These are phyloP conservation scores for Blennius ocellaris DNA, from an alignment of 2,113 vertebrate species.

Conservation along the genomic window DNA sequence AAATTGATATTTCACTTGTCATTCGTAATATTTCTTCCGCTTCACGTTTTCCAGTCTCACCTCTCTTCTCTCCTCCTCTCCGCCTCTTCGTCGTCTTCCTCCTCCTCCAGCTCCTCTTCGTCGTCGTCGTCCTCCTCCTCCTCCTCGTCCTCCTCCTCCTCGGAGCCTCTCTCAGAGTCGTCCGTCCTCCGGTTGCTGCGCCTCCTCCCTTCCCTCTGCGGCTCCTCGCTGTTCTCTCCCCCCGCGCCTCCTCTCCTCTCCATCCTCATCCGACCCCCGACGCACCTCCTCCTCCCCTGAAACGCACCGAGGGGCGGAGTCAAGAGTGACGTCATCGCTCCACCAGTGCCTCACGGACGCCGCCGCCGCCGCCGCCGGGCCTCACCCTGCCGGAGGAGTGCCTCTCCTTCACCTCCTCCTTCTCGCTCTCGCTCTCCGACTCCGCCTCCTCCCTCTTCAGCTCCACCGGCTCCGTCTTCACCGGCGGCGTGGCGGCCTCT, in stretches of 20 bases:
- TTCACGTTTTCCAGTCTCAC: slow-evolving; percentile 24
- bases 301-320: neutral
- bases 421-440: slow-evolving; percentile 65
- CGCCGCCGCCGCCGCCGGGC: too few relatives aligned
- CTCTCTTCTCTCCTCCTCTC: slow-evolving; percentile 81
- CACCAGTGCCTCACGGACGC: too few relatives aligned
- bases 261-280: slow-evolving; percentile 81
- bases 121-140: slow-evolving; percentile 90
- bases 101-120: slow-evolving; percentile 88
- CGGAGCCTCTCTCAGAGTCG: slow-evolving; percentile 93
- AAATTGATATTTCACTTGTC: too few relatives aligned
- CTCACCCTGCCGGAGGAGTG: slow-evolving; percentile 89
- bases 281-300: slow-evolving; percentile 88
- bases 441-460: slow-evolving; percentile 61
- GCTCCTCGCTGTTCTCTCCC: slow-evolving; percentile 85
- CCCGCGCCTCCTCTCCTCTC: slow-evolving; percentile 84
- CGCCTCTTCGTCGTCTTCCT: slow-evolving; percentile 88
- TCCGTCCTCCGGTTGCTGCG: slow-evolving; percentile 85
- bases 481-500: slow-evolving; percentile 72
- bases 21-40: too few relatives aligned
- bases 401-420: slow-evolving; percentile 62
- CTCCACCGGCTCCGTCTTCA: slow-evolving; percentile 67
- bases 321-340: too few relatives aligned
- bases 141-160: slow-evolving; percentile 86
- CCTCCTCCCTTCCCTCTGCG: slow-evolving; percentile 72